Evolutionary conservation across 2,797 vertebrate genomes (phyloP), one percentile per base, ranked within the genome.

Genomic region (Sebastiscus tertius): DNA sequence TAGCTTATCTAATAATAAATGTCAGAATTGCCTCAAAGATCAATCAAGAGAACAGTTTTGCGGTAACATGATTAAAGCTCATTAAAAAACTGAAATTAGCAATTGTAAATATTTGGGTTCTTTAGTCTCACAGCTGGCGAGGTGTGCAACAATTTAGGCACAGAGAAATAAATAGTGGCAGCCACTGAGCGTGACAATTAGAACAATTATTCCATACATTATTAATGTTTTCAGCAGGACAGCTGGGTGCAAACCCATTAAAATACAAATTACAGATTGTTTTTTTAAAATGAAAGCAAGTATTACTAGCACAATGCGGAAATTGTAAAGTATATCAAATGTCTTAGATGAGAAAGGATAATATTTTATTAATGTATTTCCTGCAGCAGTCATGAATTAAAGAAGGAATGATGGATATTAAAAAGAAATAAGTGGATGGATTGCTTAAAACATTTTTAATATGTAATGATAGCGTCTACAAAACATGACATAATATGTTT

Each of bases 71-170:
- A 61, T 58, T 58, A 55, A 27, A 34, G 20, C n/a, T 70, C 12
- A 61, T 56, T 7, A 33, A 61, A 74, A 46, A 64, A 26, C 14
- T 10, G 8, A 69, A 22, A 13, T 31, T 52, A 8, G 4, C 8
- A 65, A 61, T 29, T 49, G 11, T 16, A 9, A 68, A 69, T 83
- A 70, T 72, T 46, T 81, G 13, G 14, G 8, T 2, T 39, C 18
- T 67, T 82, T 71, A 54, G 56, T 84, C 56, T 54, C 8, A 4
- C 78, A 77, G 72, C 78, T 86, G 63, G 39, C 20, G 83, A 39
- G 20, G 46, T 60, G 59, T 62, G 24, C 6, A 24, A 61, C 69
- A 61, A 72, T 69, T 65, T 64, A 81, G 12, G 58, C 60, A 42
- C 34, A 58, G 31, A 75, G 10, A 74, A 75, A 73, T 67, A 68